These are phyloP conservation scores for Aphaenogaster rudis DNA, from an alignment of 1,140 invertebrate genomes.

Conservation along the genomic window DNA sequence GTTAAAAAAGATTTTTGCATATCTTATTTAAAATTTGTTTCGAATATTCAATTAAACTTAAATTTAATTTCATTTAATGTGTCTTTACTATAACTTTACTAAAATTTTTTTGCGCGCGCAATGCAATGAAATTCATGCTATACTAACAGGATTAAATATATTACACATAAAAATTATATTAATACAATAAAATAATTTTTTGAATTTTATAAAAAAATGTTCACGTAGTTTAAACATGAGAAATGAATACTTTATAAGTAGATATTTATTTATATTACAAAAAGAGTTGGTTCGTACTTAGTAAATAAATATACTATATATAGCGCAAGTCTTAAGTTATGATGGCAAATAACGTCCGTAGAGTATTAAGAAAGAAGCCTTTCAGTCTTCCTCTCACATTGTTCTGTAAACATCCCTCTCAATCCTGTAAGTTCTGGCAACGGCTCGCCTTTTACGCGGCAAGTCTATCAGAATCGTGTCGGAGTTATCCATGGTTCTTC, in stretches of 20 bases:
- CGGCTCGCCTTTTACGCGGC: not conserved
- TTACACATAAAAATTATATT: not conserved
- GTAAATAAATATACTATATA: constrained; percentile 27
- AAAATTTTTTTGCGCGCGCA: not conserved
- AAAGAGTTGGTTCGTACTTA: constrained; percentile 4
- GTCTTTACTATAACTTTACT: not conserved
- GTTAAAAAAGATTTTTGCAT: not conserved
- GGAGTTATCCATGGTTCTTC: constrained; percentile 2
- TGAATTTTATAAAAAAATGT: not conserved
- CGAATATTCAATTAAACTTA: not conserved
- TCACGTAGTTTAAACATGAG: not conserved
- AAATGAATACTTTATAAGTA: not conserved
- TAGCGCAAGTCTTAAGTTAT: constrained; percentile 6
- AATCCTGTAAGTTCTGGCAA: not conserved
- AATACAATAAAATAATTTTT: not conserved
- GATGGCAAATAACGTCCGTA: not conserved
- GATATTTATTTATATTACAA: constrained; percentile 7
- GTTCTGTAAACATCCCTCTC: not conserved
- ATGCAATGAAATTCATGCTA: not conserved
- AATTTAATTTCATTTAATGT: not conserved
- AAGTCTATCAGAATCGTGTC: not conserved
- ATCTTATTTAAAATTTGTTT: not conserved
- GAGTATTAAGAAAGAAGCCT: not conserved
- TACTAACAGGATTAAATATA: not conserved
- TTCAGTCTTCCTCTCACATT: not conserved